Percentiles rank a stretch among this genome's conserved stretches.
These are phyloP conservation scores for Colletes collaris DNA, from an alignment of 2,888 invertebrate genomes.

Conservation along the genomic window DNA sequence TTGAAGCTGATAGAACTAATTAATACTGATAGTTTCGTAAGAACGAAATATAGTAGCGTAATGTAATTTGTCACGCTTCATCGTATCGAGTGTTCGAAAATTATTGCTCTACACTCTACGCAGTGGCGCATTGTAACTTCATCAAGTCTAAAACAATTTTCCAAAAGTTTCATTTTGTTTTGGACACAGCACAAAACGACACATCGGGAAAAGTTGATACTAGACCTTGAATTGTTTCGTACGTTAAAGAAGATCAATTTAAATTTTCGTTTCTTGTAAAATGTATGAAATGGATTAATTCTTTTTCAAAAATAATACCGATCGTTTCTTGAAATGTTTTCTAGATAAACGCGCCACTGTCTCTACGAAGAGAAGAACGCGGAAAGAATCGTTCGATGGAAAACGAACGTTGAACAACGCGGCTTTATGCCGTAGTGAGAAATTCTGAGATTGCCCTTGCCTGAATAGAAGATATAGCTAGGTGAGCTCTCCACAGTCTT, in stretches of 20 bases:
- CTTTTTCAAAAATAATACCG: too few species aligned
- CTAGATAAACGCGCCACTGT: too few species aligned
- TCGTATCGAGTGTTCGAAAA: background rate
- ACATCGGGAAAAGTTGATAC: too few species aligned
- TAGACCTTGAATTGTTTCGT: too few species aligned
- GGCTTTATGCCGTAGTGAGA: constrained; percentile 16
- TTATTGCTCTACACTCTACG: background rate
- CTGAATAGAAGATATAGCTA: constrained; percentile 70
- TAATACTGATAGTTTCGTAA: constrained; percentile 25
- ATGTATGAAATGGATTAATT: too few species aligned
- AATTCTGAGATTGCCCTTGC: constrained; percentile 59
- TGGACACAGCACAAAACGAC: too few species aligned
- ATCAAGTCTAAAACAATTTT: too few species aligned
- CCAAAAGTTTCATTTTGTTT: too few species aligned
- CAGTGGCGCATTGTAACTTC: too few species aligned
- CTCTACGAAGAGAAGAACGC: constrained; percentile 1
- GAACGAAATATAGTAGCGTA: background rate
- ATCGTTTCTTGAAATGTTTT: too few species aligned
- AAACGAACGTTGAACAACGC: constrained; percentile 10
- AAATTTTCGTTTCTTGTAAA: too few species aligned
- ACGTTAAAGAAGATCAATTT: too few species aligned
- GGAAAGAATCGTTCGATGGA: background rate
- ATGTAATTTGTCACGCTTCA: background rate
- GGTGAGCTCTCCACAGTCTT: constrained; percentile 75
- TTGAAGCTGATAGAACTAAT: constrained; percentile 9